These are phyloP conservation scores for Amphilophus citrinellus DNA, from an alignment of 2,113 vertebrate genomes.

Conservation along the genomic window DNA sequence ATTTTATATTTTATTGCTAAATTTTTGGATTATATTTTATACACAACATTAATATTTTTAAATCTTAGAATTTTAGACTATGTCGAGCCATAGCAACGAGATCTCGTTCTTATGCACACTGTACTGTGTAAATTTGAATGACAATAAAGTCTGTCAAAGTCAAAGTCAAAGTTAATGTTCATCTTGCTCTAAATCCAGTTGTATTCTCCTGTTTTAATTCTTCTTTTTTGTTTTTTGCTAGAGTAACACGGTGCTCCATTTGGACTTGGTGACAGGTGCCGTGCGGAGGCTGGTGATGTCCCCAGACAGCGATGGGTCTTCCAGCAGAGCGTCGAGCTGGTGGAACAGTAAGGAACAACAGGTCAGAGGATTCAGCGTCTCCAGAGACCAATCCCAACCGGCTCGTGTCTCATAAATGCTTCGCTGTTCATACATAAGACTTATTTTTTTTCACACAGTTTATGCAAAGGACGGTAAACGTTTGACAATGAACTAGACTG, in stretches of 20 bases:
- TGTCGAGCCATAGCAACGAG: too few relatives aligned
- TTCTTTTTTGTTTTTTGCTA: slow-evolving; percentile 60
- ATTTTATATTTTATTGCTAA: too few relatives aligned
- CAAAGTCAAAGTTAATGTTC: too few relatives aligned
- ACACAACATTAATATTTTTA: too few relatives aligned
- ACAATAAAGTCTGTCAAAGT: too few relatives aligned
- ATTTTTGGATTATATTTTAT: too few relatives aligned
- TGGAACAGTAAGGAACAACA: slow-evolving; percentile 88
- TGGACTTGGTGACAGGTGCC: slow-evolving; percentile 85
- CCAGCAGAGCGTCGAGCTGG: slow-evolving; percentile 82
- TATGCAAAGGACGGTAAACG: background rate
- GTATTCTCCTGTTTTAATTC: background rate
- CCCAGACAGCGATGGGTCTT: slow-evolving; percentile 71
- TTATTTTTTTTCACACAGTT: background rate
- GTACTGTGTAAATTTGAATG: too few relatives aligned
- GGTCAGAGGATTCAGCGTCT: slow-evolving; percentile 73
- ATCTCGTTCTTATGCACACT: too few relatives aligned
- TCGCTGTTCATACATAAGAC: background rate
- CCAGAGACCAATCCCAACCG: background rate
- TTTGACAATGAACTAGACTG: background rate
- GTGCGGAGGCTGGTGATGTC: slow-evolving; percentile 85
- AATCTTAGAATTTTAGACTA: too few relatives aligned
- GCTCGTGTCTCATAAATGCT: background rate
- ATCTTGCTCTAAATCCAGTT: background rate
- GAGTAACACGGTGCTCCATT: slow-evolving; percentile 89